Base-by-base conservation (phyloP, 1,140 invertebrate species). In the Agraylea sexmaculata region DNA sequence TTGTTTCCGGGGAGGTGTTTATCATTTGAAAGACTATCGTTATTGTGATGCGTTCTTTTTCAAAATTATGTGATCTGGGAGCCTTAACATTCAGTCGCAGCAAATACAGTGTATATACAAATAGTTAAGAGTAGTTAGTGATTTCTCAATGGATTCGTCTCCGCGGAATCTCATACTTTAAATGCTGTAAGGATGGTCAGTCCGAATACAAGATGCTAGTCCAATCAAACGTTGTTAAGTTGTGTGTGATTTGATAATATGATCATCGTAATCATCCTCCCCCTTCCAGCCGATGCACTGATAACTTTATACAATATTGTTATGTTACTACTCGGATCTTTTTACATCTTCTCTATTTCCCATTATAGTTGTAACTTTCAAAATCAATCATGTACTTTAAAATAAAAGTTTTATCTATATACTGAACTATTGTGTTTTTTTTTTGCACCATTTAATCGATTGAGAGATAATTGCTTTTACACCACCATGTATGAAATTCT, bases 361-460 rank as follows among this genome's bases (percentile, higher is more conserved):
- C 61, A 63, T 62, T 61, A 62, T 60, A 61, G 57, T 58, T 65
- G 61, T 66, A 66, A 60, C 32, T 44, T 62, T 58, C 57, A 60
- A 61, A 61, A 64, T 63, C 62, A 62, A 62, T 65, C 62, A 58
- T 66, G 58, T 64, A 66, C 60, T 66, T 66, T 64, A 41, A 45
- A 65, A 62, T 62, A 43, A 62, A 64, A 62, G 60, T 64, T 64
- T 63, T 64, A 62, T 54, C 61, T 65, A 64, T 64, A 59, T 68
- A 62, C 63, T 59, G 62, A 66, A 68, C 62, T 66, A 66, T n/a
- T 65, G 58, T 68, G 56, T 63, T 68, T 68, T 68, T 53, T 64
- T 40, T 51, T 8, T 27, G 8, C 7, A 25, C 23, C 23, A 25
- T 25, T 8, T 12, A 25, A 25, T 8, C 12, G 23, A 8, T 25